Evolutionary conservation across 1,140 invertebrate genomes (phyloP).

Genomic region (Anoplophora glabripennis): DNA sequence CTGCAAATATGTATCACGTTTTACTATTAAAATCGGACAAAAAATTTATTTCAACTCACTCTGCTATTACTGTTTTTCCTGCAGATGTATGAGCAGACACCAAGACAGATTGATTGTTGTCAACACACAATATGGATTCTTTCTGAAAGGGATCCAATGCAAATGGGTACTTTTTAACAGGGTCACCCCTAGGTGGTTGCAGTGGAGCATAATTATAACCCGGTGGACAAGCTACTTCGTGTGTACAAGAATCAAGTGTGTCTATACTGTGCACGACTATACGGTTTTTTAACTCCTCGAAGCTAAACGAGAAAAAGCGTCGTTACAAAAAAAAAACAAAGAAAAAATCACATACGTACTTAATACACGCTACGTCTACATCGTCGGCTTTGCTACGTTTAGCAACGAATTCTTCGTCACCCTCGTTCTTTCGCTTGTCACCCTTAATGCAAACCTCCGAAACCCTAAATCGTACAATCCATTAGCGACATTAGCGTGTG

Average conservation of each 20-base stretch:
- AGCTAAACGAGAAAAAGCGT: constrained; percentile 49
- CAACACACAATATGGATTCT: constrained; percentile 95
- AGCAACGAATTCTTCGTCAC: constrained; percentile 10
- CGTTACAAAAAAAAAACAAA: background rate
- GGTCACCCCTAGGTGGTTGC: constrained; percentile 58
- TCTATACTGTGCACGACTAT: constrained; percentile 86
- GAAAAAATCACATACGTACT: constrained; percentile 29
- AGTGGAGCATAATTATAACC: constrained; percentile 79
- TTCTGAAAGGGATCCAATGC: constrained; percentile 97
- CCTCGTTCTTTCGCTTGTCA: constrained; percentile 19
- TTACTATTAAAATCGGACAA: background rate
- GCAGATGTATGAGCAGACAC: constrained; percentile 99
- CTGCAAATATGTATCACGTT: constrained; percentile 47
- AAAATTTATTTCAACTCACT: constrained; percentile 66
- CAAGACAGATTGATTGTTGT: constrained; percentile 96
- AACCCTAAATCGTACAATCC: constrained; percentile 17
- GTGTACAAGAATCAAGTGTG: constrained; percentile 83
- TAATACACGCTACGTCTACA: constrained; percentile 38
- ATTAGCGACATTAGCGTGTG: constrained; percentile 28
- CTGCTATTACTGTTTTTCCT: constrained; percentile 98
- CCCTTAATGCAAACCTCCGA: constrained; percentile 9
- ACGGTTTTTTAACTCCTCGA: constrained; percentile 60
- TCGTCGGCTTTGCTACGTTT: constrained; percentile 31
- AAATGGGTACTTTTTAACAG: constrained; percentile 93
- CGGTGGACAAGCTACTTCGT: constrained; percentile 90